Evolutionary conservation across 23 tunicate genomes (phyloP).

Genomic region (Halocynthia aurantium): DNA sequence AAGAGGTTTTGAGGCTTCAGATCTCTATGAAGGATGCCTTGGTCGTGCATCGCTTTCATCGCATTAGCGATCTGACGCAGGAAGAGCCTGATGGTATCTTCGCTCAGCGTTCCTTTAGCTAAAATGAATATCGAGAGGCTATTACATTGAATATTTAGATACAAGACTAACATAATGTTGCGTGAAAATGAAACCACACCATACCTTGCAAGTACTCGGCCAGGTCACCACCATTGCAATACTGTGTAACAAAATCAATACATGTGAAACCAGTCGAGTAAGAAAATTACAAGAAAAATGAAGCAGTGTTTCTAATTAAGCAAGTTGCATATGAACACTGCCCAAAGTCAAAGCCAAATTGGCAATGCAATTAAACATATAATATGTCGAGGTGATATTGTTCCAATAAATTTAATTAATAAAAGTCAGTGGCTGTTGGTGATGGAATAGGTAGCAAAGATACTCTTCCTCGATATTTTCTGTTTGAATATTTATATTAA

Average conservation of each 20-base stretch:
- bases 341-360: too few relatives aligned
- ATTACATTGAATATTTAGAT: not conserved
- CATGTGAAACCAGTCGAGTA: too few relatives aligned
- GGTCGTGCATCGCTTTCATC: constrained; percentile 71
- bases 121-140: not conserved
- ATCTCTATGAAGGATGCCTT: constrained; percentile 93
- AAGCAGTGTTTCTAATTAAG: too few relatives aligned
- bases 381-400: too few relatives aligned
- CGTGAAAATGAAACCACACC: not conserved
- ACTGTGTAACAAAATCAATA: constrained; percentile 35
- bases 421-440: too few relatives aligned
- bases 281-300: too few relatives aligned
- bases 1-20: constrained; percentile 94
- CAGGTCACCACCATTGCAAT: constrained; percentile 96
- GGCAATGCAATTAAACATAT: too few relatives aligned
- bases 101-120: constrained; percentile 84
- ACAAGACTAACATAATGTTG: not conserved
- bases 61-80: constrained; percentile 88
- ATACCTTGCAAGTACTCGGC: constrained; percentile 83
- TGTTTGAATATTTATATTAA: too few relatives aligned
- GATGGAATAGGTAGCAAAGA: too few relatives aligned
- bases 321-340: too few relatives aligned
- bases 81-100: constrained; percentile 76
- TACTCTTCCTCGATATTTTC: too few relatives aligned
- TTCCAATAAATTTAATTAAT: constrained; percentile 4